Evolutionary conservation across 2,888 invertebrate genomes (phyloP).

Genomic region (Venusia cambrica): DNA sequence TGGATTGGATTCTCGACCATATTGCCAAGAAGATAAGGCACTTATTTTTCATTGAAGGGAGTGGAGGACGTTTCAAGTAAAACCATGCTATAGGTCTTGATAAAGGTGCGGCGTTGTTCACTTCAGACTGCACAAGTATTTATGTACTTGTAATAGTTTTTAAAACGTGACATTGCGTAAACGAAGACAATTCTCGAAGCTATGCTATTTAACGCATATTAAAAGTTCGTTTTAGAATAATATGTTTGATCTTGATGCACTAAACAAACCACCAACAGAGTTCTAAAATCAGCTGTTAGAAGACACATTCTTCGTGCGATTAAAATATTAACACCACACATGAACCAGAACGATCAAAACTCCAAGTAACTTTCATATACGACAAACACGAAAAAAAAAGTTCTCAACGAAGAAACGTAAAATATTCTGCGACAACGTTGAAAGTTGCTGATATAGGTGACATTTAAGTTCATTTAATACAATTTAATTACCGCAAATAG

Average conservation of each 20-base stretch:
- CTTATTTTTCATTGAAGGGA: constrained; percentile 16
- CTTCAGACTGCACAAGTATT: constrained; percentile 34
- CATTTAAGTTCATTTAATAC: constrained; percentile 41
- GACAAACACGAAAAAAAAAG: constrained; percentile 8
- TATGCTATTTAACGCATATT: too few species aligned
- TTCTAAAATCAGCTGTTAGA: too few species aligned
- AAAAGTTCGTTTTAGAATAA: too few species aligned
- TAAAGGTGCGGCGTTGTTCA: constrained; percentile 41
- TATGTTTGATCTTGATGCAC: too few species aligned
- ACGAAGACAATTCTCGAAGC: too few species aligned
- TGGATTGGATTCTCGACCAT: constrained; percentile 21
- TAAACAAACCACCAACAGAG: too few species aligned
- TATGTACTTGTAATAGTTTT: constrained; percentile 29
- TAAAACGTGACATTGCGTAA: constrained; percentile 4
- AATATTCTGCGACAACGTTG: constrained; percentile 29
- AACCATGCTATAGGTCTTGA: constrained; percentile 31
- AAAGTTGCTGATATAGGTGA: constrained; percentile 51
- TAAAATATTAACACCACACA: constrained; percentile 36
- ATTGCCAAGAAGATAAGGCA: constrained; percentile 12
- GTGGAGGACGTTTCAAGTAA: constrained; percentile 26
- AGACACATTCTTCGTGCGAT: constrained; percentile 41
- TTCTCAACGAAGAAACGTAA: constrained; percentile 9
- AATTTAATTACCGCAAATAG: constrained; percentile 61
- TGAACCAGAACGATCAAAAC: constrained; percentile 25
- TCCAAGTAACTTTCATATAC: constrained; percentile 9